Evolutionary conservation across 2,113 vertebrate species (phyloP), one percentile per base, ranked within the genome.

Genomic region (Acanthochromis polyacanthus): DNA sequence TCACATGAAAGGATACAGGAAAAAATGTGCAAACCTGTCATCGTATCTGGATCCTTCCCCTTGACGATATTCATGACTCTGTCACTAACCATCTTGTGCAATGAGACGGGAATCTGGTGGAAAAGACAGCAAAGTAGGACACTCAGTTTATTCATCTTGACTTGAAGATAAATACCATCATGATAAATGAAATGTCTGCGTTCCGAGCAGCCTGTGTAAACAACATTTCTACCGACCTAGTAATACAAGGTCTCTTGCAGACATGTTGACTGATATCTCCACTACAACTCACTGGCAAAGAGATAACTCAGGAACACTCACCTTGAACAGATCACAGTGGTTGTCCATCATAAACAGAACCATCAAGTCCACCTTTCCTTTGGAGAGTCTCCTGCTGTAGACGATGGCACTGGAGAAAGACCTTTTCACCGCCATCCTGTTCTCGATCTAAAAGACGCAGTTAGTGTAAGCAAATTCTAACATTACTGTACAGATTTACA

Each of bases 391-490:
- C 86, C 94, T 95, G 63, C 97, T 96, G 88, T 96, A 95, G 83
- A 99, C 95, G 38, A 99, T 95, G 59, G 97, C 96, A 89, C 94
- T 96, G 20, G 96, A 96, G 81, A 99, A 99, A 0, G 95, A 95
- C 89, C 98, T 95, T 92, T 98, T 99, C 87, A 99, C 96, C 38
- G 96, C 96, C 97, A 99, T 99, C 80, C 97, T 93, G 92, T 98
- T 99, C 83, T 99, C 97, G 57, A 96, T 94, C 98, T 99, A 67
- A n/a, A 53, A 74, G 52, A 69, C 45, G 30, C 5, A 40, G 16
- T 20, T 14, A 0, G 19, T 25, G 59, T 89, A 65, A 78, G 56
- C 16, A 17, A 38, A 12, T 19, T 38, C 46, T 22, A 36, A 63
- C 10, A 25, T 0, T 63, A 22, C 10, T 17, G 45, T 11, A 11